Evolutionary conservation across 1,140 invertebrate species (phyloP).

Genomic region (Gryon sp.): DNA sequence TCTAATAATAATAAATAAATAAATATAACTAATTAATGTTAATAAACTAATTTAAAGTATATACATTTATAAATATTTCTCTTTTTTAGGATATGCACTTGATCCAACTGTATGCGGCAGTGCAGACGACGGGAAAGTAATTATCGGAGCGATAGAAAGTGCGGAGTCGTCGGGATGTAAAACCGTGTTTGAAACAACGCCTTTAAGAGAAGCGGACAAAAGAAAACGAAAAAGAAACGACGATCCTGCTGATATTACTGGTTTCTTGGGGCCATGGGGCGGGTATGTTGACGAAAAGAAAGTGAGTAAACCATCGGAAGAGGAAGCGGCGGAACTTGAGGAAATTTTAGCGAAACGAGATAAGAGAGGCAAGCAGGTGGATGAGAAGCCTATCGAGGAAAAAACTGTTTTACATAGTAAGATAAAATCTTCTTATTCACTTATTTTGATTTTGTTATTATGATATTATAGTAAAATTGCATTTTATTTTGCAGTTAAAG

Average conservation of each 20-base stretch:
- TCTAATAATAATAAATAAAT: too few relatives aligned
- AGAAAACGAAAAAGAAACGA: conserved; percentile 95
- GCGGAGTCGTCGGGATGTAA: conserved; percentile 85
- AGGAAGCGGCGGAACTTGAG: conserved; percentile 95
- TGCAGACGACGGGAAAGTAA: conserved; percentile 81
- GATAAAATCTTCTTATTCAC: too few relatives aligned
- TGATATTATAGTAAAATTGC: too few relatives aligned
- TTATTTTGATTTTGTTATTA: too few relatives aligned
- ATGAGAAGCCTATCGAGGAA: conserved; percentile 96
- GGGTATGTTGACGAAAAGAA: conserved; percentile 94
- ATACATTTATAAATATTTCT: not conserved
- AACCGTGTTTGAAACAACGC: conserved; percentile 93
- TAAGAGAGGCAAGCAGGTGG: conserved; percentile 89
- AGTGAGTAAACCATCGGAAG: conserved; percentile 92
- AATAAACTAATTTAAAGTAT: conserved; percentile 6
- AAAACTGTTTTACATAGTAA: conserved; percentile 96
- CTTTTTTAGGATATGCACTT: conserved; percentile 90
- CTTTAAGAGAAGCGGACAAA: conserved; percentile 87
- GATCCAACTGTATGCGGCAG: conserved; percentile 92
- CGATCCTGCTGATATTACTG: conserved; percentile 94
- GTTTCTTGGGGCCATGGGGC: conserved; percentile 98
- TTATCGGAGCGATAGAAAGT: conserved; percentile 84
- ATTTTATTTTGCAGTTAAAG: conserved; percentile 87
- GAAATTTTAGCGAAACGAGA: conserved; percentile 96
- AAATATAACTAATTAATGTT: not conserved